Base-by-base conservation (phyloP, 2,113 vertebrate genomes). In the Caranx melampygus region DNA sequence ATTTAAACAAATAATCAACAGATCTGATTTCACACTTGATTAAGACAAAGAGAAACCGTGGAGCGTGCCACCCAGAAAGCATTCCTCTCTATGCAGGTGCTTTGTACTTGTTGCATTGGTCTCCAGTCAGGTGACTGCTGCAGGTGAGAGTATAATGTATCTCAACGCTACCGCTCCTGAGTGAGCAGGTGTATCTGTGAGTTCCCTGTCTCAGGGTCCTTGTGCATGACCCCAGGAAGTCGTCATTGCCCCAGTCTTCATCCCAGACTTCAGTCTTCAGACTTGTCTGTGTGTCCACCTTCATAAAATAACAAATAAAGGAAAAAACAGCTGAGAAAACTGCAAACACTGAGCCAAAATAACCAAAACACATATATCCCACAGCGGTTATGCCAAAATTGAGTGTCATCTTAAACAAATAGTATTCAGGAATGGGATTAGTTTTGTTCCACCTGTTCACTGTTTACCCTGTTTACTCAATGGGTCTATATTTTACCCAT, bases 221-320 rank as follows among this genome's bases (percentile, higher is more conserved):
- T 2, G 6, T 3, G 62, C 82, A 85, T 10, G 26, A 33, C 5
- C 45, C 58, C n/a, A 80, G 75, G 42, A 0, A 37, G 26, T 83
- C 75, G 11, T 84, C 57, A 0, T 4, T 0, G 3, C 3, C 0
- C 54, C 1, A 2, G 0, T 81, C 81, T 0, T 77, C 2, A 37
- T 88, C 83, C 83, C 83, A 88, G 34, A 88, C 76, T 21, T 78
- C 72, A 16, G 86, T 7, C 14, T 0, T 64, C 49, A 86, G 51
- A 40, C 9, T 5, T 0, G 1, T 1, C 5, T 14, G 11, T 3
- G 62, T 45, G 31, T 80, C 26, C 59, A 72, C 77, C 77, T 54
- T 54, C 9, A n/a, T 9, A 20, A 52, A 52, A 18, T 20, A 52
- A 10, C 8, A 37, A 37, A 37, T 37, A 37, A 37, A 6, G 8